These are phyloP conservation scores for Yponomeuta malinellus DNA, from an alignment of 2,888 invertebrate genomes.

Conservation along the genomic window DNA sequence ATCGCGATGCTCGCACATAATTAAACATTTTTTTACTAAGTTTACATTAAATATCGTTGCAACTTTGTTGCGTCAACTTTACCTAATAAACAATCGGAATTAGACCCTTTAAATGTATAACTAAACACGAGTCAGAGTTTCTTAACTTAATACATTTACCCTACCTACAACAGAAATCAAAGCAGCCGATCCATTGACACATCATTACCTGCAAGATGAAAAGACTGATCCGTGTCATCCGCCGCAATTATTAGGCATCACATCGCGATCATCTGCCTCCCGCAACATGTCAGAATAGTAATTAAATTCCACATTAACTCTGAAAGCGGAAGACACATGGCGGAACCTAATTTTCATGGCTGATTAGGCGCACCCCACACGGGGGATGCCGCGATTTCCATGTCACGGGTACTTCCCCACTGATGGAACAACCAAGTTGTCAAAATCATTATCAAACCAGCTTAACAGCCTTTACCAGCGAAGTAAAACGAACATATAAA, in stretches of 20 bases:
- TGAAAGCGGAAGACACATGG: conserved; percentile 66
- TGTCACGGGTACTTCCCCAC: conserved; percentile 11
- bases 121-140: too few species aligned
- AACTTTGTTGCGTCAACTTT: too few species aligned
- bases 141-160: neutral
- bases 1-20: too few species aligned
- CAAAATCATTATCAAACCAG: neutral
- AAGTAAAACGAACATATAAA: neutral
- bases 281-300: conserved; percentile 61
- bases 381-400: conserved; percentile 59
- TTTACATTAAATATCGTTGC: too few species aligned
- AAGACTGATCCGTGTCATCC: conserved; percentile 9
- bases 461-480: neutral
- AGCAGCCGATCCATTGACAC: neutral
- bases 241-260: conserved; percentile 13
- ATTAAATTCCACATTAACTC: conserved; percentile 68
- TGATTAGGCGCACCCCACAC: conserved; percentile 70
- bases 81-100: too few species aligned
- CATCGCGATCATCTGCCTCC: conserved; percentile 13
- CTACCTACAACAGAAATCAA: neutral
- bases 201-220: conserved; percentile 10
- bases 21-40: too few species aligned
- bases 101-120: too few species aligned
- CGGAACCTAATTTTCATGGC: conserved; percentile 75
- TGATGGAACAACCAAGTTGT: neutral